Evolutionary conservation across 2,113 vertebrate genomes (phyloP).

Genomic region (Reinhardtius hippoglossoides): DNA sequence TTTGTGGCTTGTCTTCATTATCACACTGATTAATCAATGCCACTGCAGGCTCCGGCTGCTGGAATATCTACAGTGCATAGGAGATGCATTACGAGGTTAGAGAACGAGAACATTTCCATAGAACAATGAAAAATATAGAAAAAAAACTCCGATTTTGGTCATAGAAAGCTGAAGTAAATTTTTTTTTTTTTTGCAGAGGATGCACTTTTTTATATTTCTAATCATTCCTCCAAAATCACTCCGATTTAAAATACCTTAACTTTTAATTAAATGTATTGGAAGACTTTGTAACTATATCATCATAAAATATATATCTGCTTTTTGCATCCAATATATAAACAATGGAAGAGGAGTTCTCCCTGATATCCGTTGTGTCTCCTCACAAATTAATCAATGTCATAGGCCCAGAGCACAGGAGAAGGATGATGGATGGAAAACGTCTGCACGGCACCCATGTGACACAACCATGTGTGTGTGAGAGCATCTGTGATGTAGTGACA

Average conservation of each 20-base stretch:
- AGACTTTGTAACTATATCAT: background rate
- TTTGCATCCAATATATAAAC: background rate
- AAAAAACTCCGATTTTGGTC: background rate
- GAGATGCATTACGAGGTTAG: background rate
- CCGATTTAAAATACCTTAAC: no score
- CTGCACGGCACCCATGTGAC: conserved; percentile 28
- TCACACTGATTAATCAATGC: conserved; percentile 60
- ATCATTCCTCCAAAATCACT: no score
- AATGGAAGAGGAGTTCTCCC: background rate
- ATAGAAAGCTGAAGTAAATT: no score
- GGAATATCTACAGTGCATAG: conserved; percentile 7
- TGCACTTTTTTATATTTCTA: no score
- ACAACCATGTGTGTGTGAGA: no score
- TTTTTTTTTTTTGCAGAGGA: background rate
- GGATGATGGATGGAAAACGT: conserved; percentile 51
- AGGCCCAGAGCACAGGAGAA: conserved; percentile 33
- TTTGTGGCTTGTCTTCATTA: conserved; percentile 62
- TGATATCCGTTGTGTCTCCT: conserved; percentile 7
- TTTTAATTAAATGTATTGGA: no score
- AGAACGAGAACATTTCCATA: background rate
- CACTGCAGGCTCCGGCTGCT: conserved; percentile 20
- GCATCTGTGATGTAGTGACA: conserved; percentile 12
- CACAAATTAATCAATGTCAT: conserved; percentile 50
- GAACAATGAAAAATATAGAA: background rate
- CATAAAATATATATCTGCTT: no score